Conservation (phyloP, 2,797 vertebrate species). For the Schizopygopsis malacanthus region DNA sequence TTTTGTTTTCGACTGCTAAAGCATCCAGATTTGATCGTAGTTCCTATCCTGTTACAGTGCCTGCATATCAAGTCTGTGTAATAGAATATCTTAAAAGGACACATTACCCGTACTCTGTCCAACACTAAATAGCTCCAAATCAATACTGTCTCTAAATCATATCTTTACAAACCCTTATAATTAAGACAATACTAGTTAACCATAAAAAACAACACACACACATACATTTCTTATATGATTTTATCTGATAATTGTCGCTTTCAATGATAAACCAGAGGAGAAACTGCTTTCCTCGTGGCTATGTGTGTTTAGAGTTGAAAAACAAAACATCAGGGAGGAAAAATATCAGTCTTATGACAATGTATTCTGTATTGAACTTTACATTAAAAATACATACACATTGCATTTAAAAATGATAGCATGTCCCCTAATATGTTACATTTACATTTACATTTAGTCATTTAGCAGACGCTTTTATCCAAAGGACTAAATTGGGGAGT, state of each 20-base stretch:
- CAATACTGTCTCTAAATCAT: conserved; percentile 60
- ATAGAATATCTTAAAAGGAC: conserved; percentile 7
- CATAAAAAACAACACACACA: background rate
- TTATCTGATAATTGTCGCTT: background rate
- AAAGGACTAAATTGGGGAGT: too few species aligned
- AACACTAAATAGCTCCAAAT: conserved; percentile 55
- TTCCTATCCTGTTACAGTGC: conserved; percentile 12
- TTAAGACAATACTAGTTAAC: conserved; percentile 52
- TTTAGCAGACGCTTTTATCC: too few species aligned
- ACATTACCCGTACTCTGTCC: conserved; percentile 6
- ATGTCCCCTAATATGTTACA: background rate
- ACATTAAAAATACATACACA: background rate
- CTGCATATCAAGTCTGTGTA: conserved; percentile 1
- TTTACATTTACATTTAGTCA: too few species aligned
- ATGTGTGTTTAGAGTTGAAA: background rate
- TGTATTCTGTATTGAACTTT: background rate
- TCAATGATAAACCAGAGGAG: background rate
- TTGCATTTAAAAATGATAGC: background rate
- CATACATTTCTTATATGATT: background rate
- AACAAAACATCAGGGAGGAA: background rate
- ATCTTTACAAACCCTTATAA: conserved; percentile 56
- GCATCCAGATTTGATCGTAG: background rate
- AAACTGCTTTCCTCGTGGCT: background rate
- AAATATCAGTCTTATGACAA: background rate
- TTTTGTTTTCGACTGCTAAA: conserved; percentile 10